Evolutionary conservation across 1,140 invertebrate genomes (phyloP).

Genomic region (Aphaenogaster ashmeadi): DNA sequence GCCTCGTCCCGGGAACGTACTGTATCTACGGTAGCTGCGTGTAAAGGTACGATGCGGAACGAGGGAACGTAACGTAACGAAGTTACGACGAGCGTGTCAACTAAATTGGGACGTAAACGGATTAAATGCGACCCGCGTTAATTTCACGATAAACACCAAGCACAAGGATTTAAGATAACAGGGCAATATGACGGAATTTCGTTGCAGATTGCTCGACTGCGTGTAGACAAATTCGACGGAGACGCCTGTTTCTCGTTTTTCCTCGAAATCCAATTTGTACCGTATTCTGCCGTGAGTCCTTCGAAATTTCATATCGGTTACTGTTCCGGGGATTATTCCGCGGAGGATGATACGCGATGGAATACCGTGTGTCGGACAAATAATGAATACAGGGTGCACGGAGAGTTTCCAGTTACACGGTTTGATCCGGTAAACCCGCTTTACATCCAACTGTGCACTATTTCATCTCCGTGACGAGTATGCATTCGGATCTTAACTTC

Average conservation of each 20-base stretch:
- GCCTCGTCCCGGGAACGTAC: background rate
- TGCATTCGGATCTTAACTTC: constrained; percentile 60
- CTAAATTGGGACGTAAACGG: constrained; percentile 7
- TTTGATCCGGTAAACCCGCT: constrained; percentile 57
- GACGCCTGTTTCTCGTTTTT: constrained; percentile 24
- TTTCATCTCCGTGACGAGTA: constrained; percentile 53
- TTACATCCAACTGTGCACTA: constrained; percentile 51
- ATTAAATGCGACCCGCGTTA: constrained; percentile 27
- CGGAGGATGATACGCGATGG: constrained; percentile 45
- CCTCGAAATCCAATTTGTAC: background rate
- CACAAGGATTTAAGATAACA: constrained; percentile 32
- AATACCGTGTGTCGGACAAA: constrained; percentile 43
- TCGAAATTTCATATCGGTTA: constrained; percentile 28
- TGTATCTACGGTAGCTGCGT: background rate
- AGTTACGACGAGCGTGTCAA: constrained; percentile 2
- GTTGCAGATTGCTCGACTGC: no score
- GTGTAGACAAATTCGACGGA: background rate
- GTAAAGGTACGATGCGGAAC: background rate
- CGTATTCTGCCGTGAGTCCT: constrained; percentile 15
- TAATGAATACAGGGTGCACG: constrained; percentile 44
- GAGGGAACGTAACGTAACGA: constrained; percentile 3
- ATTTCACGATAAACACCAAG: constrained; percentile 25
- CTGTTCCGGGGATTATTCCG: constrained; percentile 24
- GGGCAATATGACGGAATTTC: constrained; percentile 12
- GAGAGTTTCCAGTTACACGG: constrained; percentile 46